Base-by-base conservation (phyloP, 1,140 invertebrate species). In the Tetragonula clypearis region DNA sequence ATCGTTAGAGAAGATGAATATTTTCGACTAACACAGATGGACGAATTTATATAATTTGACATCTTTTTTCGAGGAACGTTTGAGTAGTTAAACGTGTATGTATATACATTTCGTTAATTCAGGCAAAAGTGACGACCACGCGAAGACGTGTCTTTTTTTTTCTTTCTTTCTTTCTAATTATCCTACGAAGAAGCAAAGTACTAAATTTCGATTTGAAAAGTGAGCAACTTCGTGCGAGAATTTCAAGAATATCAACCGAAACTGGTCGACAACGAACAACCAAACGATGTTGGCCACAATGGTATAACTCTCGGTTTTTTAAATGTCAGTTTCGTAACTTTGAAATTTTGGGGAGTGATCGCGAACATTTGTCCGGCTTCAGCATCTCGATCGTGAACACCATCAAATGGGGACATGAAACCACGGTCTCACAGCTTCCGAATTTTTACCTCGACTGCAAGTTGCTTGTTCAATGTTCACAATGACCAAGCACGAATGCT, bases 341-440 rank as follows among this genome's bases (percentile, higher is more conserved):
- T 11, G 3, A 69, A 79, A 69, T 69, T 66, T 69, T n/a, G 9
- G 41, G 2, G 17, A 65, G 35, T 17, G n/a, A 26, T 30, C 0
- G n/a, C 6, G 14, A 17, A 26, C 41, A 49, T 74, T 26, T 41
- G 6, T 41, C 41, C 41, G 41, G 41, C 41, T 49, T 9, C 35
- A 8, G 6, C 30, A 30, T 6, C 14, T 83, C 14, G 19, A n/a
- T 5, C 21, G n/a, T 21, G 62, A 5, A 19, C n/a, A n/a, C 9
- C 19, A 53, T 23, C 26, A 66, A 86, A 89, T 83, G 75, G 76
- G 49, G 56, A 78, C 4, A 89, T 89, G 15, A 88, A 65, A 55
- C 4, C 30, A 71, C 79, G 62, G 68, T 8, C 3, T 60, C 68
- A 69, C 66, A 35, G 58, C 17, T 17, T 23, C 2, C 72, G 58